phyloP scores from a whole-genome alignment of 37 sponge, comb jelly and placozoan genomes.

The Hormiphora californensis region DNA sequence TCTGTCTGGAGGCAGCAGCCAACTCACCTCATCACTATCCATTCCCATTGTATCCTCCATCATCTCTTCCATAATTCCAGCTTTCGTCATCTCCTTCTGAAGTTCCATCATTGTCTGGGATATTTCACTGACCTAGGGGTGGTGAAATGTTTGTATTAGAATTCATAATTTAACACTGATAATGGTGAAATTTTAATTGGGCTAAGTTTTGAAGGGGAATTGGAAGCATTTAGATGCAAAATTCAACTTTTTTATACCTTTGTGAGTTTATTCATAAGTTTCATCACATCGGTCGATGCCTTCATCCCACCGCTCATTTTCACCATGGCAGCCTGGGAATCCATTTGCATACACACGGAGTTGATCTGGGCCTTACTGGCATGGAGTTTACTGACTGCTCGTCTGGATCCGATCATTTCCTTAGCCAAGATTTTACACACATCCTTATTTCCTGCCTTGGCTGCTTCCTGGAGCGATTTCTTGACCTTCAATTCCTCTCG shows the following conservation, averaged over 20 bases:
- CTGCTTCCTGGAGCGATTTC: constrained; percentile 93
- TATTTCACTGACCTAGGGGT: constrained; percentile 77
- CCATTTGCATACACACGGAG: constrained; percentile 95
- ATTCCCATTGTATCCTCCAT: constrained; percentile 93
- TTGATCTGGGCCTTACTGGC: constrained; percentile 98
- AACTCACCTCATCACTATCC: constrained; percentile 73
- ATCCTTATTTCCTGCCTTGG: constrained; percentile 87
- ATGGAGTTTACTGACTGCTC: constrained; percentile 86
- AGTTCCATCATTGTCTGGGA: constrained; percentile 82
- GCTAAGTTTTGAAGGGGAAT: too few relatives aligned
- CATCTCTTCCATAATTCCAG: constrained; percentile 96
- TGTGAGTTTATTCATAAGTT: constrained; percentile 79
- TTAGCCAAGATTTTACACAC: constrained; percentile 93
- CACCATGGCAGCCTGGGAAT: constrained; percentile 81
- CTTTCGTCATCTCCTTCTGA: constrained; percentile 92
- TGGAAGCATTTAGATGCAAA: too few relatives aligned
- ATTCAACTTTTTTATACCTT: too few relatives aligned
- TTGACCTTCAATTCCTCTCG: constrained; percentile 65
- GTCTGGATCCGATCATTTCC: constrained; percentile 85
- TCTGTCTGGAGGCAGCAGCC: not conserved
- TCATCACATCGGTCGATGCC: constrained; percentile 97
- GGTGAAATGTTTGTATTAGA: not conserved
- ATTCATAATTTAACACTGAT: not conserved
- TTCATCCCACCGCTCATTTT: constrained; percentile 82
- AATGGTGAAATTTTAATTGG: too few relatives aligned